Conservation (phyloP, 2,888 invertebrate species). For the Macropis europaea region DNA sequence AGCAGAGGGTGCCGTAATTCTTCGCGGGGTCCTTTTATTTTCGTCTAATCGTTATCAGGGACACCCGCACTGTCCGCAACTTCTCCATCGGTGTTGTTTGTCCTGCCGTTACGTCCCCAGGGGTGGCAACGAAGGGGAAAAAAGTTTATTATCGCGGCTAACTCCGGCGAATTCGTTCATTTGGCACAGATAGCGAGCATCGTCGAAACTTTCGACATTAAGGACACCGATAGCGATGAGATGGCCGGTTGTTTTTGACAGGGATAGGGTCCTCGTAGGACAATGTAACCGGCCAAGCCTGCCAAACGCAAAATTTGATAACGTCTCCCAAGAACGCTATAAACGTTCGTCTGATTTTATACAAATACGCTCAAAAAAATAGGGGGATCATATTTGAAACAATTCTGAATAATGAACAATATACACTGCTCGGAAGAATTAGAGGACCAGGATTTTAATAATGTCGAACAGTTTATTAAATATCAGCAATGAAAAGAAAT, state of each 20-base stretch:
- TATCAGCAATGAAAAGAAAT: too few relatives aligned
- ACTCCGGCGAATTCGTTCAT: slow-evolving; percentile 60
- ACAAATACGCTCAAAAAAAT: too few relatives aligned
- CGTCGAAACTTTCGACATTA: slow-evolving; percentile 57
- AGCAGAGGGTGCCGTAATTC: slow-evolving; percentile 15
- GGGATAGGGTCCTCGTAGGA: slow-evolving; percentile 33
- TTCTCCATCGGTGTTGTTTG: slow-evolving; percentile 47
- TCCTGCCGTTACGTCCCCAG: slow-evolving; percentile 36
- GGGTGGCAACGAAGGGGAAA: slow-evolving; percentile 19
- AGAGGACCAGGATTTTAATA: too few relatives aligned
- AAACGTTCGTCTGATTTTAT: background rate
- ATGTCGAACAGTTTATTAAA: too few relatives aligned
- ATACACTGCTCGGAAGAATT: too few relatives aligned
- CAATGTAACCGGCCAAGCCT: slow-evolving; percentile 14
- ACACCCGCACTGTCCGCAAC: slow-evolving; percentile 46
- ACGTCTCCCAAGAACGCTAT: background rate
- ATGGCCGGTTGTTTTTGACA: slow-evolving; percentile 57
- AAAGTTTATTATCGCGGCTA: slow-evolving; percentile 59
- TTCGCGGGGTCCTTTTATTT: slow-evolving; percentile 32
- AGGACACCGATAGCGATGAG: slow-evolving; percentile 56
- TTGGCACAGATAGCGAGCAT: slow-evolving; percentile 54
- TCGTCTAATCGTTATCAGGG: slow-evolving; percentile 47
- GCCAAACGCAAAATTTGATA: slow-evolving; percentile 27
- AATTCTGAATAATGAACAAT: too few relatives aligned
- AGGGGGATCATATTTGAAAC: too few relatives aligned